phyloP scores from a whole-genome alignment of 2,888 invertebrate genomes.

The Desoria tigrina region DNA sequence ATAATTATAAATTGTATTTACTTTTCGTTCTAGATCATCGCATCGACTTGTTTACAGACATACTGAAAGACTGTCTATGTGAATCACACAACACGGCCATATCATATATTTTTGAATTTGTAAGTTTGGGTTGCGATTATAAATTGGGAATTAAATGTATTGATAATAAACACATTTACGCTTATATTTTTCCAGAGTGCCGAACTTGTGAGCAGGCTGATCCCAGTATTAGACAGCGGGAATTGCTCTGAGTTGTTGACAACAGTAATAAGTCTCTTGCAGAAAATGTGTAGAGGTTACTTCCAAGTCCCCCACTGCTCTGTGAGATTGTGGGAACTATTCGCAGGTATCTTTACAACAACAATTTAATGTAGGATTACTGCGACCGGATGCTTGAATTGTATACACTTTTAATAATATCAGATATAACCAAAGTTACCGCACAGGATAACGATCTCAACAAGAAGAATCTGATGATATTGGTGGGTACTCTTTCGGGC shows the following conservation, averaged over 20 bases:
- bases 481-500: constrained; percentile 33
- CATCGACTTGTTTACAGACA: constrained; percentile 28
- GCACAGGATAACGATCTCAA: constrained; percentile 20
- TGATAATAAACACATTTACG: too few species aligned
- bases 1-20: background rate
- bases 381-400: background rate
- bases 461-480: constrained; percentile 41
- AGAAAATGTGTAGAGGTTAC: constrained; percentile 38
- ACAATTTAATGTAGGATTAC: background rate
- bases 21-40: constrained; percentile 31
- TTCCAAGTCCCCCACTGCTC: constrained; percentile 28
- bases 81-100: constrained; percentile 28
- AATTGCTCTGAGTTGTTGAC: constrained; percentile 5
- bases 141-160: too few species aligned
- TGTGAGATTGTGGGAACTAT: constrained; percentile 34
- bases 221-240: background rate
- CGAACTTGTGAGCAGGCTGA: constrained; percentile 21
- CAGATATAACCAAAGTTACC: constrained; percentile 25
- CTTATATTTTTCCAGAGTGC: constrained; percentile 33
- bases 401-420: background rate
- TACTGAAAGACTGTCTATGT: constrained; percentile 30
- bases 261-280: constrained; percentile 30
- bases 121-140: too few species aligned
- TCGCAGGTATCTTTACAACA: constrained; percentile 19
- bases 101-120: constrained; percentile 43